Evolutionary conservation across 2,888 invertebrate species (phyloP).

Genomic region (Mythimna albipuncta): DNA sequence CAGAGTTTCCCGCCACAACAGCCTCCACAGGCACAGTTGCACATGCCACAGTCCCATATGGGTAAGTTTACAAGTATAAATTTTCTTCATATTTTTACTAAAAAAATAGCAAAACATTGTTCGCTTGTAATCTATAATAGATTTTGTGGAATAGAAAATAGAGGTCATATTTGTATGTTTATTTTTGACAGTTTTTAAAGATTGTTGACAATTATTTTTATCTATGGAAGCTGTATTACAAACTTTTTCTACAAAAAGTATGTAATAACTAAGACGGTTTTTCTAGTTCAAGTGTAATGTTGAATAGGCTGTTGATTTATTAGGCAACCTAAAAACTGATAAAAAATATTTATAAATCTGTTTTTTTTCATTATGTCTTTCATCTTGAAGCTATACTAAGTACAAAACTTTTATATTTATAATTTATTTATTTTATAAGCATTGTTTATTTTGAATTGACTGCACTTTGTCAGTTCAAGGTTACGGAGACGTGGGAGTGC

Average conservation of each 20-base stretch:
- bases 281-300: not conserved
- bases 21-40: slow-evolving; percentile 83
- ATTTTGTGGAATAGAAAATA: slow-evolving; percentile 33
- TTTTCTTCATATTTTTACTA: slow-evolving; percentile 36
- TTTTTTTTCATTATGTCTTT: slow-evolving; percentile 59
- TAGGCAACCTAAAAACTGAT: slow-evolving; percentile 2
- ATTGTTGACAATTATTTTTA: slow-evolving; percentile 45
- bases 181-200: slow-evolving; percentile 46
- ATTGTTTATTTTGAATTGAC: slow-evolving; percentile 41
- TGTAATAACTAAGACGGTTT: not conserved
- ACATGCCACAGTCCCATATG: slow-evolving; percentile 88
- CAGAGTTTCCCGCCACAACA: slow-evolving; percentile 88
- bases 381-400: slow-evolving; percentile 59
- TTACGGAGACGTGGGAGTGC: slow-evolving; percentile 84
- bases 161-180: slow-evolving; percentile 46
- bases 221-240: not conserved
- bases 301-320: not conserved
- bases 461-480: slow-evolving; percentile 79
- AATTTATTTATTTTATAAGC: not conserved
- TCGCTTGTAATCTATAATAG: slow-evolving; percentile 32
- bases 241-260: not conserved
- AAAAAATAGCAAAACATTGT: slow-evolving; percentile 52
- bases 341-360: slow-evolving; percentile 26
- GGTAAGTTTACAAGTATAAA: slow-evolving; percentile 73
- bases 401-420: slow-evolving; percentile 51